A percentile compares a stretch with the other conserved stretches of the same genome.
Conservation (phyloP, 1,140 invertebrate species). For the Drosophila mojavensis region DNA sequence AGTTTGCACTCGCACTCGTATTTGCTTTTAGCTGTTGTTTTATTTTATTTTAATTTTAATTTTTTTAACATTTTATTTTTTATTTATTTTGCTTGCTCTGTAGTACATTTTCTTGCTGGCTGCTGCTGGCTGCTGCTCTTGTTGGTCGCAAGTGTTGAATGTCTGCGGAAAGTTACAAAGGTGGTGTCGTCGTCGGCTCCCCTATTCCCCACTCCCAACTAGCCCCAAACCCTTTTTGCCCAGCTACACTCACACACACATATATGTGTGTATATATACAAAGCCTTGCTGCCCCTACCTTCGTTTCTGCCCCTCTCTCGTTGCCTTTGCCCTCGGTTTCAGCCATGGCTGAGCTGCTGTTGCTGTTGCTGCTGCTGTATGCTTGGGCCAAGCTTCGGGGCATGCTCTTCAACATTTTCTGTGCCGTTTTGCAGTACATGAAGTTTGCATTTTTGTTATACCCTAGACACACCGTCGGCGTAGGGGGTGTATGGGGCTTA, state of each 20-base stretch:
- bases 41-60: conserved; percentile 39
- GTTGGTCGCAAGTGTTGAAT: conserved; percentile 64
- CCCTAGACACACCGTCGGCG: conserved; percentile 8
- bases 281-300: not conserved
- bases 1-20: conserved; percentile 38
- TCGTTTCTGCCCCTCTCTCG: no score
- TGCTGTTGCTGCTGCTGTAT: conserved; percentile 22
- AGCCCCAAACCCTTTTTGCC: conserved; percentile 2
- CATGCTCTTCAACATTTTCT: conserved; percentile 65
- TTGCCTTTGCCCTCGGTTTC: not conserved
- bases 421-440: conserved; percentile 62
- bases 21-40: conserved; percentile 55
- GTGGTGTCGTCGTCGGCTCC: conserved; percentile 51
- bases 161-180: conserved; percentile 70
- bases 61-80: conserved; percentile 29
- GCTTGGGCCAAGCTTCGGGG: conserved; percentile 43
- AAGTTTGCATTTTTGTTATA: conserved; percentile 62
- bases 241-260: not conserved
- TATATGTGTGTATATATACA: conserved; percentile 3
- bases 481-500: not conserved
- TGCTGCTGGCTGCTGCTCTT: conserved; percentile 32
- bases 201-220: not conserved
- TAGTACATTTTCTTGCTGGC: conserved; percentile 50
- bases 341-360: conserved; percentile 29
- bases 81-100: conserved; percentile 31